These are phyloP conservation scores for Hofmannophila pseudospretella DNA, from an alignment of 2,888 invertebrate species.

Conservation along the genomic window DNA sequence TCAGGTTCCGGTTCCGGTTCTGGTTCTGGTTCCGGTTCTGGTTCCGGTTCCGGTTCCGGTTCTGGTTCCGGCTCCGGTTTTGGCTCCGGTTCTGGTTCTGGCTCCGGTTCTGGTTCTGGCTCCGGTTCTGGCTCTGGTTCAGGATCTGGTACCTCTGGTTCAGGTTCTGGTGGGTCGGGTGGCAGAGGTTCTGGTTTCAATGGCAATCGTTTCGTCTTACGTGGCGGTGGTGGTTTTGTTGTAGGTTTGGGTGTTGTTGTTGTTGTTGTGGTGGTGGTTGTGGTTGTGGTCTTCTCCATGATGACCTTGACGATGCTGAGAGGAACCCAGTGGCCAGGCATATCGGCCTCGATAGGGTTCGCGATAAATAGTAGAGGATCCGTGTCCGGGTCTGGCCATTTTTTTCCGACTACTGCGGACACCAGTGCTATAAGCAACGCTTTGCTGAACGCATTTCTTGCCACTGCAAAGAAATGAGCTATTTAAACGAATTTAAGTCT, in stretches of 20 bases:
- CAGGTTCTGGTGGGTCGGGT: neutral
- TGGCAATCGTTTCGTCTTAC: neutral
- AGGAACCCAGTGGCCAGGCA: slow-evolving; percentile 52
- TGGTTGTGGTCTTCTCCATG: slow-evolving; percentile 15
- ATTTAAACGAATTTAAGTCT: too few species aligned
- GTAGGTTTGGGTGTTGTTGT: neutral
- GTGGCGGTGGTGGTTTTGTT: neutral
- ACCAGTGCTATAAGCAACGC: too few species aligned
- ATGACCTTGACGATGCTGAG: slow-evolving; percentile 35
- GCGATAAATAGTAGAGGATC: slow-evolving; percentile 42
- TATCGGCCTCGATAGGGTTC: slow-evolving; percentile 43
- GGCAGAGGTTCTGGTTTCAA: slow-evolving; percentile 4
- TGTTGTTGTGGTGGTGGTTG: too few species aligned
- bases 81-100: too few species aligned
- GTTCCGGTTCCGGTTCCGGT: too few species aligned
- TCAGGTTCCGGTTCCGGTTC: too few species aligned
- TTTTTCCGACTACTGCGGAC: neutral
- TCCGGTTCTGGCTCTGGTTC: neutral
- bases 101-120: too few species aligned
- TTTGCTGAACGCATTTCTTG: too few species aligned
- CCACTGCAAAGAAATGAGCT: too few species aligned
- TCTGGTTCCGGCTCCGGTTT: too few species aligned
- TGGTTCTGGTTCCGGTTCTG: too few species aligned
- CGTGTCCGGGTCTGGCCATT: slow-evolving; percentile 22
- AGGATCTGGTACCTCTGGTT: neutral